Conservation (phyloP, 2,113 vertebrate genomes). For the Pluvialis apricaria region DNA sequence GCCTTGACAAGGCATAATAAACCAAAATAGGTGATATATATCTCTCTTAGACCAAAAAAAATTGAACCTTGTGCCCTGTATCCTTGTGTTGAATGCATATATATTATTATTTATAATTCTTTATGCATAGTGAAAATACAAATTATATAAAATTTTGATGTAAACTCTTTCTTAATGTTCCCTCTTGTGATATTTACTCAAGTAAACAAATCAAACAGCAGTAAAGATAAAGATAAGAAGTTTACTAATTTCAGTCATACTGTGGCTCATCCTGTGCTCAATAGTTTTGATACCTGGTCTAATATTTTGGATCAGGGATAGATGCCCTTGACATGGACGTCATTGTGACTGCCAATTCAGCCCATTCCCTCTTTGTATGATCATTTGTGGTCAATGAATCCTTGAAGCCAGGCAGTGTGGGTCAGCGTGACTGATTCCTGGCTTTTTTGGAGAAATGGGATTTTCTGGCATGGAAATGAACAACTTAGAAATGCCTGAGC, state of each 20-base stretch:
- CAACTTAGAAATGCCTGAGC: background rate
- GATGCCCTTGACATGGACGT: background rate
- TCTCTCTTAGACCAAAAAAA: background rate
- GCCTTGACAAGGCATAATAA: background rate
- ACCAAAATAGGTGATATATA: background rate
- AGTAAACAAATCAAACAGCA: background rate
- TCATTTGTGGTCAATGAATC: background rate
- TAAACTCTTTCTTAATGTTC: background rate
- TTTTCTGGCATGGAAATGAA: background rate
- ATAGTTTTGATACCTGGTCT: background rate
- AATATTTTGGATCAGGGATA: background rate
- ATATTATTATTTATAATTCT: background rate
- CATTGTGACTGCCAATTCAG: background rate
- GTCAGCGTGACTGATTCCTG: background rate
- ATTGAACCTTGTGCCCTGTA: background rate
- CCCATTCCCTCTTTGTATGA: background rate
- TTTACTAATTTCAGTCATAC: background rate
- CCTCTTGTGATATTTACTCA: background rate
- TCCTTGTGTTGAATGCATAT: background rate
- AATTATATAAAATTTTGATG: background rate
- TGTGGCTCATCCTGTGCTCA: background rate
- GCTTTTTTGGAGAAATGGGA: background rate
- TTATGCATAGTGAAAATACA: background rate
- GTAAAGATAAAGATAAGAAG: background rate
- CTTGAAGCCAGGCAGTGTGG: background rate